Evolutionary conservation across 1,140 invertebrate species (phyloP).

Genomic region (Bombus superbus): DNA sequence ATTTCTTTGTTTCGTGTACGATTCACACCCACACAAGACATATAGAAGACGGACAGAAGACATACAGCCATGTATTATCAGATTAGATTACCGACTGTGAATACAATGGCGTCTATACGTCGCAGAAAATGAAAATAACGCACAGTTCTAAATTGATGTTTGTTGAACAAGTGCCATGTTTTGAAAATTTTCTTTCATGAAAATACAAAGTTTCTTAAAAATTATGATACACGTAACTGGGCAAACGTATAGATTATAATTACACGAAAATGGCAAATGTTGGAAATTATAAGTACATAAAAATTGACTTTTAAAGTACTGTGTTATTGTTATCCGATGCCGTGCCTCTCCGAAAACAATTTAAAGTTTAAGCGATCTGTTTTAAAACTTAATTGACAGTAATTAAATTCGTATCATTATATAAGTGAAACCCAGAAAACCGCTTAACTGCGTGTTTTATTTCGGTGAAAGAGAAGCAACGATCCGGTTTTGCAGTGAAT

Average conservation of each 20-base stretch:
- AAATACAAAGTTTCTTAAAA: not conserved
- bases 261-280: not conserved
- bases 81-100: conserved; percentile 75
- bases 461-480: not conserved
- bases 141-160: conserved; percentile 21
- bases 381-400: too few relatives aligned
- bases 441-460: not conserved
- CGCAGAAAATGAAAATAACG: conserved; percentile 55
- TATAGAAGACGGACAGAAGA: not conserved
- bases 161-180: not conserved
- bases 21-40: conserved; percentile 29
- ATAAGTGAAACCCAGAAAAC: too few relatives aligned
- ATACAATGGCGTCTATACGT: conserved; percentile 71
- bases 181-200: not conserved
- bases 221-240: not conserved
- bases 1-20: not conserved
- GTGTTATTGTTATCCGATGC: too few relatives aligned
- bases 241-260: not conserved
- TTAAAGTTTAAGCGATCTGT: too few relatives aligned
- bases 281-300: not conserved
- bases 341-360: too few relatives aligned
- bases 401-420: too few relatives aligned
- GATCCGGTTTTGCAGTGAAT: not conserved
- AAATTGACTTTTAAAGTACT: not conserved
- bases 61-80: conserved; percentile 62